Evolutionary conservation across 2,797 vertebrate genomes (phyloP), one percentile per base, ranked within the genome.

Genomic region (Sebastolobus alascanus): DNA sequence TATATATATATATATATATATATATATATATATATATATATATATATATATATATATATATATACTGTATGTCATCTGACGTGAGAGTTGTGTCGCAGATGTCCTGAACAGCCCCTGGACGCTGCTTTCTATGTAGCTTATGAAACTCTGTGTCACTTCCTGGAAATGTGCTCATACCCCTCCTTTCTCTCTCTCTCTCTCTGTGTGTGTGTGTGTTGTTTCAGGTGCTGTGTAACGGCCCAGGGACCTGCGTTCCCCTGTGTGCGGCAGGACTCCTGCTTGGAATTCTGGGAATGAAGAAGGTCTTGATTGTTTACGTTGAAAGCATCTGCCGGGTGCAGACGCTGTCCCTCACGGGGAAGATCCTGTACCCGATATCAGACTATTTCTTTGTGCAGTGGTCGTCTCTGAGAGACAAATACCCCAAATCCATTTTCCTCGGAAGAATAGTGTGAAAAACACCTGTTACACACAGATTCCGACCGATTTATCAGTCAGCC

Each of bases 351-450:
- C 92, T 99, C 20, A 97, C 97, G 0, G 98, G 98, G 68, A 97
- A 92, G 93, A 96, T 99, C 90, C 95, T 99, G 16, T 97, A 97
- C 86, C 91, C 90, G 63, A 70, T 99, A 60, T 95, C 97, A 0
- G 97, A 99, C 93, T 96, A 97, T 86, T 99, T 99, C 93, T 95
- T 99, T 58, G 98, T 99, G 72, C 98, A 99, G 92, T 99, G 98
- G 98, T 90, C 96, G 1, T n/a, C 90, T 29, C 94, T 99, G 16
- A 97, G 97, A 91, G 93, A 96, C 90, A 98, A 95, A 92, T 99
- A 99, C 82, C 97, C 97, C 77, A 97, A 95, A 79, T 96, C 98
- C 18, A 87, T 98, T 55, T 99, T 97, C 93, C 95, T 99, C 0
- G 98, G 98, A 70, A 95, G 97, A 93, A 90, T 99, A 66, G 97